A percentile compares a stretch with the other conserved stretches of the same genome.
These are phyloP conservation scores for Peucedramus taeniatus DNA, from an alignment of 2,113 vertebrate genomes.

Conservation along the genomic window DNA sequence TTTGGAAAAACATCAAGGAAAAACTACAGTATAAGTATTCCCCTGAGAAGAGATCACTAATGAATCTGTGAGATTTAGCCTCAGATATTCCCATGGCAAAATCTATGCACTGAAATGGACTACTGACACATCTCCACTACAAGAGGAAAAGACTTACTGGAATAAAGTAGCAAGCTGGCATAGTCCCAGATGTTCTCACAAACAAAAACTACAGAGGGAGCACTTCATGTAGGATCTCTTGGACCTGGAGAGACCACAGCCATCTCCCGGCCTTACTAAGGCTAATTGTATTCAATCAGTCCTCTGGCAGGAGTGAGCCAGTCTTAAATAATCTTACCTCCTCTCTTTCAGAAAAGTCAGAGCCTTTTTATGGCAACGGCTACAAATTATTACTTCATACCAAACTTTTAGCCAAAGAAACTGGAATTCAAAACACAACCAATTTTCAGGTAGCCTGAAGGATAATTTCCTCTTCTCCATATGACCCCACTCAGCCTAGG, in stretches of 20 bases:
- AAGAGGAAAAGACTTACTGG: constrained; percentile 1
- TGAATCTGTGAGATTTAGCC: constrained; percentile 4
- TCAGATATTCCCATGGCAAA: neutral
- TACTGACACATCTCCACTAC: neutral
- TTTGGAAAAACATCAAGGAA: constrained; percentile 46
- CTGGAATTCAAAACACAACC: neutral
- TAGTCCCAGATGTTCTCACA: neutral
- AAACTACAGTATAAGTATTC: constrained; percentile 35
- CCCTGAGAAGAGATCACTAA: constrained; percentile 1
- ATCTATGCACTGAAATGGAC: neutral
- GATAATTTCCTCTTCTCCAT: neutral
- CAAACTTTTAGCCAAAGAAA: neutral
- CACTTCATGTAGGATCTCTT: constrained; percentile 12
- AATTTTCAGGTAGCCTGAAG: neutral
- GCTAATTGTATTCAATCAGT: constrained; percentile 27
- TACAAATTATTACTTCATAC: neutral
- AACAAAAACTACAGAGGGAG: constrained; percentile 38
- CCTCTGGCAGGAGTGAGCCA: neutral
- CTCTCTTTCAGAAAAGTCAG: neutral
- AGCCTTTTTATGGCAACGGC: neutral
- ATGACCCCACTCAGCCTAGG: neutral
- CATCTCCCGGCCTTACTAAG: neutral
- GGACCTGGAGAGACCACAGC: neutral
- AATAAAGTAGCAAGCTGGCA: constrained; percentile 15
- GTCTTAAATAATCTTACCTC: neutral